Evolutionary conservation across 2,888 invertebrate species (phyloP).

Genomic region (Geotrupes spiniger): DNA sequence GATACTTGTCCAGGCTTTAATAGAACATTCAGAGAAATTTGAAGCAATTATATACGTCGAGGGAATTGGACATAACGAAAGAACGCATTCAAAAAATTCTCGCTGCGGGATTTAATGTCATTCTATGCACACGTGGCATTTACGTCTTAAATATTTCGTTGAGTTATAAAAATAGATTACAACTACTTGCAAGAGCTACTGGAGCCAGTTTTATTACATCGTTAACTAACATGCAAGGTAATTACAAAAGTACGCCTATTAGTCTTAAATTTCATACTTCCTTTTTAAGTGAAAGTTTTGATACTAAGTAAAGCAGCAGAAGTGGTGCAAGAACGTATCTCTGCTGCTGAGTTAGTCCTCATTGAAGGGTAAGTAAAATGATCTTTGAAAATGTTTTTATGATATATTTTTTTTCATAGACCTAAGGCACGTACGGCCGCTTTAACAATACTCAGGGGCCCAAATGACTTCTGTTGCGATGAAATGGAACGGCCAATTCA

Average conservation of each 20-base stretch:
- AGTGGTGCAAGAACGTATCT: slow-evolving; percentile 90
- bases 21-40: slow-evolving; percentile 87
- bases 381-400: not conserved
- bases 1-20: slow-evolving; percentile 91
- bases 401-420: slow-evolving; percentile 48
- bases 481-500: slow-evolving; percentile 99
- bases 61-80: slow-evolving; percentile 97
- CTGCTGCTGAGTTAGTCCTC: slow-evolving; percentile 96
- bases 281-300: slow-evolving; percentile 81
- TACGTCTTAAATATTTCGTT: slow-evolving; percentile 97
- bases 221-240: slow-evolving; percentile 94
- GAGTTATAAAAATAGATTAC: slow-evolving; percentile 95
- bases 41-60: slow-evolving; percentile 92
- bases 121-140: slow-evolving; percentile 90
- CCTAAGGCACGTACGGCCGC: slow-evolving; percentile 89
- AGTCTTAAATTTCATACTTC: not conserved
- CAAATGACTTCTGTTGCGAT: slow-evolving; percentile 98
- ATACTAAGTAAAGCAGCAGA: slow-evolving; percentile 96
- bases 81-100: slow-evolving; percentile 96
- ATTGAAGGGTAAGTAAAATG: slow-evolving; percentile 75
- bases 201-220: slow-evolving; percentile 91
- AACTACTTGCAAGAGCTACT: slow-evolving; percentile 97
- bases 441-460: slow-evolving; percentile 95
- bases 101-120: slow-evolving; percentile 90
- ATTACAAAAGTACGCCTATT: slow-evolving; percentile 19